Base-by-base conservation (phyloP, 2,113 vertebrate species). In the Paratilapia polleni region DNA sequence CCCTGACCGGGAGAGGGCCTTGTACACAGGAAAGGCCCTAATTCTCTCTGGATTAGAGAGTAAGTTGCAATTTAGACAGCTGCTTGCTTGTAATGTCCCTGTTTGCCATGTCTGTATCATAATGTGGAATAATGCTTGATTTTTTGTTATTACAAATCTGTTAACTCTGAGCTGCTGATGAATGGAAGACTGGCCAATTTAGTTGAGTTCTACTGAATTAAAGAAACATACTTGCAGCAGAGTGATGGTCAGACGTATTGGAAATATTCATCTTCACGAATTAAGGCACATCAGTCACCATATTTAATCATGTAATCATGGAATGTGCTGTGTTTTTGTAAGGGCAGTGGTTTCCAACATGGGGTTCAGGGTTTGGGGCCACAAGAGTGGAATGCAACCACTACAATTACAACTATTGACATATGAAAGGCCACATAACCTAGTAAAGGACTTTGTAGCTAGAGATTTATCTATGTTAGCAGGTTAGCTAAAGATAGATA, bases 21-120 rank as follows among this genome's bases (percentile, higher is more conserved):
- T 88, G 89, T 93, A 91, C 93, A 96, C 94, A 95, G 94, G 94
- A 95, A 95, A 94, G 82, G 78, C 85, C 90, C 90, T 95, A 93
- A 96, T 94, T 93, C 94, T 94, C 91, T 58, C 89, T 77, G 95
- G 94, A 95, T 95, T 95, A 96, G 88, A 82, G 90, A 89, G 87
- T 88, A 90, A 91, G 87, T 93, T 93, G 85, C 90, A 91, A 94
- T 94, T 94, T 93, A 78, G 92, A 95, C 94, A 95, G 93, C 94
- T 95, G 95, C 91, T 89, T 64, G 88, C 87, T 82, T 70, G 79
- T 85, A 85, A 90, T 84, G 73, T 56, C 78, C 68, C 66, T 11
- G 63, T 84, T 83, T 64, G 75, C 62, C 60, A 8, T 20, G 78
- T 80, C 57, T 34, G 14, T n/a, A 31, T 38, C 9, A 47, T 34